phyloP scores from a whole-genome alignment of 2,888 invertebrate genomes.

The Dasysyrphus tricinctus region DNA sequence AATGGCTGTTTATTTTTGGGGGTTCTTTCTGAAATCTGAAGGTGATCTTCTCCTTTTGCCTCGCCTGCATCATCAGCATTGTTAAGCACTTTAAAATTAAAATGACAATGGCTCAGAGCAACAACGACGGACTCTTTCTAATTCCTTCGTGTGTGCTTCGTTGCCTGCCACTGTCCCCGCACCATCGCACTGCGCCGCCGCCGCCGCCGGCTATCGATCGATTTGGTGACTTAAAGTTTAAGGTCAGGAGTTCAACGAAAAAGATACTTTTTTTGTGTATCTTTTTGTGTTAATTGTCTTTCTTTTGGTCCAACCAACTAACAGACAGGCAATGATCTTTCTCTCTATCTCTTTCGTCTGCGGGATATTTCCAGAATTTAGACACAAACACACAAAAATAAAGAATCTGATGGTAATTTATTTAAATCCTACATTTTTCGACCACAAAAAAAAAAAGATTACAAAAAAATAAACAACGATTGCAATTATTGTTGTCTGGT shows the following conservation, averaged over 20 bases:
- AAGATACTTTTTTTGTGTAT: constrained; percentile 46
- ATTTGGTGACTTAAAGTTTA: constrained; percentile 66
- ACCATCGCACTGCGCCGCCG: not conserved
- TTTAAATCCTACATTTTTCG: constrained; percentile 61
- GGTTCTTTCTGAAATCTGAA: constrained; percentile 30
- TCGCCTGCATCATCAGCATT: constrained; percentile 41
- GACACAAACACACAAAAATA: constrained; percentile 24
- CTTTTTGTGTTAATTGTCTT: constrained; percentile 61
- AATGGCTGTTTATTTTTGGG: not conserved
- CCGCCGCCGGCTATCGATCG: constrained; percentile 16
- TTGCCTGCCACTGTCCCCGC: not conserved
- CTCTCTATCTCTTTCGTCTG: constrained; percentile 60
- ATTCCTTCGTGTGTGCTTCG: constrained; percentile 40
- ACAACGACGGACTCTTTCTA: constrained; percentile 51
- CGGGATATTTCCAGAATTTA: constrained; percentile 50
- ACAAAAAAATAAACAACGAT: constrained; percentile 23
- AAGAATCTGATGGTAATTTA: constrained; percentile 71
- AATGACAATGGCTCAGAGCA: not conserved
- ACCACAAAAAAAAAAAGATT: constrained; percentile 34
- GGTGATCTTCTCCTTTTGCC: constrained; percentile 68
- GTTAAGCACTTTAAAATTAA: constrained; percentile 9
- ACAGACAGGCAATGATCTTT: constrained; percentile 50
- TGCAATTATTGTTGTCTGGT: constrained; percentile 70
- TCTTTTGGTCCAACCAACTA: constrained; percentile 40
- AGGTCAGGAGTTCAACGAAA: constrained; percentile 69